Evolutionary conservation across 2,113 vertebrate species (phyloP).

Genomic region (Irena cyanogastra): DNA sequence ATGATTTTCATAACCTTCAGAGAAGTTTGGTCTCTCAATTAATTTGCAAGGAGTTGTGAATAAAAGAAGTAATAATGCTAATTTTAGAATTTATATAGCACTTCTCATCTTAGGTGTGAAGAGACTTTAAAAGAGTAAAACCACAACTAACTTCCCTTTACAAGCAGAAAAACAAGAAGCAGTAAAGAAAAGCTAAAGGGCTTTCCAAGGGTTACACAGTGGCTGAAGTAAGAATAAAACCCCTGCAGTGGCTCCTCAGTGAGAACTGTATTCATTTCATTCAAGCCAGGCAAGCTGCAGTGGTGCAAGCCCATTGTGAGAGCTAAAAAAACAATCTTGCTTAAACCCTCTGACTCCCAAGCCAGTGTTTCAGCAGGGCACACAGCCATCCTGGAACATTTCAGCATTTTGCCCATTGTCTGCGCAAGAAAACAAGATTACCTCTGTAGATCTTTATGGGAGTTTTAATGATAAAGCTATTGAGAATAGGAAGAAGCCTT

Average conservation of each 20-base stretch:
- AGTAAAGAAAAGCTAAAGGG: neutral
- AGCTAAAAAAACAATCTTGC: neutral
- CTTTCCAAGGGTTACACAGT: neutral
- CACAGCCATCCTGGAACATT: neutral
- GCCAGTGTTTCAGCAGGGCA: neutral
- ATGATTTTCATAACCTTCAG: neutral
- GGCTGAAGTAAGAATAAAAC: neutral
- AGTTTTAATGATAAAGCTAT: neutral
- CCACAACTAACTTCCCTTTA: neutral
- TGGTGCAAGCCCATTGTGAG: neutral
- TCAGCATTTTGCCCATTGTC: neutral
- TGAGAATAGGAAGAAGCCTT: neutral
- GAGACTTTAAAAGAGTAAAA: neutral
- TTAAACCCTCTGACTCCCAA: neutral
- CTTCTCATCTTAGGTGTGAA: neutral
- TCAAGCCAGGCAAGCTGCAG: constrained; percentile 25
- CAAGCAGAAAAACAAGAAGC: neutral
- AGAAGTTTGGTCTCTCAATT: neutral
- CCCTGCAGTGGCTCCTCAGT: neutral
- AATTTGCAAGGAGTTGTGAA: neutral
- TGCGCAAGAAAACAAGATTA: neutral
- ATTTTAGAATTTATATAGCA: neutral
- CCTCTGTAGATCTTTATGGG: neutral
- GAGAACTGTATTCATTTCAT: constrained; percentile 13
- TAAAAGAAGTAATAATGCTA: neutral